phyloP scores from a whole-genome alignment of 1,140 invertebrate species.

The Orchestia grillus region DNA sequence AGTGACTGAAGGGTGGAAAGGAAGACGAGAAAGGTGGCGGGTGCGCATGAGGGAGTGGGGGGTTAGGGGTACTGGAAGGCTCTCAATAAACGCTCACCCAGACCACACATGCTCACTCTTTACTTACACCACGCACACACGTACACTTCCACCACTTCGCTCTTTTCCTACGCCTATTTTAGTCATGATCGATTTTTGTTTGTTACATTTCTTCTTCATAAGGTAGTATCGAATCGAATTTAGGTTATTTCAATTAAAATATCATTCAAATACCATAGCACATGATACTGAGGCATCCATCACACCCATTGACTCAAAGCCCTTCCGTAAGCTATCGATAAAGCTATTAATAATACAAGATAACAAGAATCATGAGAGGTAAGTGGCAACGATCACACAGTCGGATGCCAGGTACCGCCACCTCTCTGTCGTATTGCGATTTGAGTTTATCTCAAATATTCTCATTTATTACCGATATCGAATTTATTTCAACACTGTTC shows the following conservation, averaged over 20 bases:
- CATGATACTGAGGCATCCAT: background rate
- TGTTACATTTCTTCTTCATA: conserved; percentile 15
- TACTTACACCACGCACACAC: conserved; percentile 47
- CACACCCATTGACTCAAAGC: background rate
- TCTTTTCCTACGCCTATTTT: conserved; percentile 53
- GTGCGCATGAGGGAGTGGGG: background rate
- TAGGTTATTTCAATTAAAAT: background rate
- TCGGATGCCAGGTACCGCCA: conserved; percentile 12
- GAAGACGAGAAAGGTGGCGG: background rate
- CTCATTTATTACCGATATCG: background rate
- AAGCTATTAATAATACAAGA: conserved; percentile 57
- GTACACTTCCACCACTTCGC: conserved; percentile 30
- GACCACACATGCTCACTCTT: conserved; percentile 55
- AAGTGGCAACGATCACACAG: conserved; percentile 13
- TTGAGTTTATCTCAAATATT: background rate
- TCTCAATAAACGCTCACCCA: conserved; percentile 52
- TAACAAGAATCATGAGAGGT: conserved; percentile 51
- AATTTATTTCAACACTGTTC: background rate
- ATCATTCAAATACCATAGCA: background rate
- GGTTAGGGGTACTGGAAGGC: background rate
- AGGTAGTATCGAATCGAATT: background rate
- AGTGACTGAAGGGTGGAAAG: background rate
- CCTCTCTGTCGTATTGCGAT: background rate
- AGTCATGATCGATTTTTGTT: conserved; percentile 53
- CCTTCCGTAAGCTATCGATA: conserved; percentile 43